Percentiles rank a stretch among this genome's conserved stretches.
phyloP scores from a whole-genome alignment of 2,113 vertebrate species.

The Thamnaconus septentrionalis region DNA sequence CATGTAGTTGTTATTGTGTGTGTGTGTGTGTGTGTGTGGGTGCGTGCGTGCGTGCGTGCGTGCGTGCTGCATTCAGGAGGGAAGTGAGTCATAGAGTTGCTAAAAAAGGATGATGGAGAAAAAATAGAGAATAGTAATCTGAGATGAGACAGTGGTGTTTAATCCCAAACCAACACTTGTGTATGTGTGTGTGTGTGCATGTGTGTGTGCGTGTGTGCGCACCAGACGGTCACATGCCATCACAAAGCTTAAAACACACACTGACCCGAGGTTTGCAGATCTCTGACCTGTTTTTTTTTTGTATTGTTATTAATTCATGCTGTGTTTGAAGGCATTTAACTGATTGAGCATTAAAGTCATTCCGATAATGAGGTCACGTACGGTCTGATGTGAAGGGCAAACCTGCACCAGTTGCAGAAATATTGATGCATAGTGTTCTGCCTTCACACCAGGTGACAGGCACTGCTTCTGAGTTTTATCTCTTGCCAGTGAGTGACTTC shows the following conservation, averaged over 20 bases:
- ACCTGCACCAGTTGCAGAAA: not conserved
- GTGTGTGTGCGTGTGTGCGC: slow-evolving; percentile 29
- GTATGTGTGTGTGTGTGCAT: slow-evolving; percentile 25
- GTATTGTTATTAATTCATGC: not conserved
- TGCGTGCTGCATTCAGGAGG: not conserved
- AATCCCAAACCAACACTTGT: slow-evolving; percentile 47
- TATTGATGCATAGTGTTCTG: too few species aligned
- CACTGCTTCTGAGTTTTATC: too few species aligned
- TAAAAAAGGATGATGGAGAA: too few species aligned
- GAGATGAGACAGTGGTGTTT: slow-evolving; percentile 53
- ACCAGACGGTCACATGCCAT: slow-evolving; percentile 51
- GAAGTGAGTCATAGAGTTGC: too few species aligned
- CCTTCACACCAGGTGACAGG: too few species aligned
- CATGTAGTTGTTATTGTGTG: too few species aligned
- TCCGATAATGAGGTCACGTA: not conserved
- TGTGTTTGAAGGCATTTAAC: slow-evolving; percentile 4
- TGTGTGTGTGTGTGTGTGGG: too few species aligned
- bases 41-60: slow-evolving; percentile 2
- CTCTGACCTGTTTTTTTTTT: slow-evolving; percentile 28
- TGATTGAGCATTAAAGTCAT: slow-evolving; percentile 1
- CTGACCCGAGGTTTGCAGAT: too few species aligned
- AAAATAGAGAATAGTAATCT: slow-evolving; percentile 35
- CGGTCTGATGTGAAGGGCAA: not conserved
- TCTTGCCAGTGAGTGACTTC: too few species aligned
- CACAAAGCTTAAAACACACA: slow-evolving; percentile 22